These are phyloP conservation scores for Geophilus truncorum DNA, from an alignment of 2,888 invertebrate species.

Conservation along the genomic window DNA sequence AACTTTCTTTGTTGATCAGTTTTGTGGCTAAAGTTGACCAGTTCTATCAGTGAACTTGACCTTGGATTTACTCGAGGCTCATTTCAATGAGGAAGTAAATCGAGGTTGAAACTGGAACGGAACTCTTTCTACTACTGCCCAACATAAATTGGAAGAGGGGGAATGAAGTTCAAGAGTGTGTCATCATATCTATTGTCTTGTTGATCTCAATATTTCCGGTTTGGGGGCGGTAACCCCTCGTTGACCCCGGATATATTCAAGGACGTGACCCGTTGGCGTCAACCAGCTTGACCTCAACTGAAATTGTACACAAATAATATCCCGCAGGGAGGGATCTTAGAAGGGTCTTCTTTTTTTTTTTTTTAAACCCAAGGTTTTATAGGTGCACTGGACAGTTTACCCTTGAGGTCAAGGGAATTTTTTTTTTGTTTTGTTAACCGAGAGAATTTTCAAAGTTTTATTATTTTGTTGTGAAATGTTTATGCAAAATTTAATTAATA, in stretches of 20 bases:
- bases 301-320: background rate
- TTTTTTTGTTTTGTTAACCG: too few relatives aligned
- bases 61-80: background rate
- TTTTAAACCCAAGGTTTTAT: background rate
- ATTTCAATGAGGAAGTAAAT: background rate
- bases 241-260: background rate
- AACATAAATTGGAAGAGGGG: background rate
- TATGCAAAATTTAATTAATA: background rate
- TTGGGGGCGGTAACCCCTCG: background rate
- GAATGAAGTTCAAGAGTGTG: background rate
- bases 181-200: background rate
- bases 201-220: background rate
- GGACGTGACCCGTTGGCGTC: background rate
- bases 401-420: background rate
- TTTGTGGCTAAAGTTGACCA: background rate
- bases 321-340: background rate
- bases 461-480: too few relatives aligned
- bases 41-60: background rate
- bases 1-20: too few relatives aligned
- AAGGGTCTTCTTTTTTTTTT: background rate
- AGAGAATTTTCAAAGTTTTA: too few relatives aligned
- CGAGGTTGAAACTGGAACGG: too few relatives aligned
- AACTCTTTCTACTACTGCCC: background rate
- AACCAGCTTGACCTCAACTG: background rate
- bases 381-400: background rate